A percentile compares a stretch with the other conserved stretches of the same genome.
phyloP scores from a whole-genome alignment of 2,888 invertebrate species.

The Boloria euphrosyne region DNA sequence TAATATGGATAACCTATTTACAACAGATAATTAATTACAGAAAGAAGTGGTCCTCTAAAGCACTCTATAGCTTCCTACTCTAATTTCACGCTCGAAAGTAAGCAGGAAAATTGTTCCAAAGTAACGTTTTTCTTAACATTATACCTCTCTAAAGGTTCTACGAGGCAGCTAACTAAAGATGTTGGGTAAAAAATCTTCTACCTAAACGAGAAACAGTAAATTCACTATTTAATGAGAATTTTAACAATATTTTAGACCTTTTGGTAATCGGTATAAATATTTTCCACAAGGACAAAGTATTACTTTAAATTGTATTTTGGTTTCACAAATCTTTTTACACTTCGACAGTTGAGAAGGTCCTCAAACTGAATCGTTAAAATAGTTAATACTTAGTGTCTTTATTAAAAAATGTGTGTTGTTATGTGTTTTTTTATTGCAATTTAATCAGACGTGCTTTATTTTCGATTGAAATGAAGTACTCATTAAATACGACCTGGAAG shows the following conservation, averaged over 20 bases:
- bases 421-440: too few species aligned
- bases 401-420: too few species aligned
- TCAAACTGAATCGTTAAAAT: too few species aligned
- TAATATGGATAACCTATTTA: constrained; percentile 11
- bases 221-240: constrained; percentile 1
- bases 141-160: constrained; percentile 20
- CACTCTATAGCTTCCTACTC: constrained; percentile 18
- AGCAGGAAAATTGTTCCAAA: constrained; percentile 21
- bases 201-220: background rate
- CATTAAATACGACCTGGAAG: too few species aligned
- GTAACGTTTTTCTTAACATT: constrained; percentile 23
- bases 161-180: constrained; percentile 13
- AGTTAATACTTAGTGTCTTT: too few species aligned
- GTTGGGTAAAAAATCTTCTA: constrained; percentile 7
- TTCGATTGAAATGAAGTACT: too few species aligned
- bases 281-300: too few species aligned
- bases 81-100: constrained; percentile 23
- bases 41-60: constrained; percentile 19
- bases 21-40: constrained; percentile 20
- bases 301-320: too few species aligned
- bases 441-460: too few species aligned
- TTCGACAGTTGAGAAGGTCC: too few species aligned
- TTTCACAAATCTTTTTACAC: too few species aligned
- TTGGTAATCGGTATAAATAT: too few species aligned
- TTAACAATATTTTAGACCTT: background rate